A percentile compares a stretch with the other conserved stretches of the same genome.
phyloP scores from a whole-genome alignment of 2,797 vertebrate species.

The Scomberomorus guttatus region DNA sequence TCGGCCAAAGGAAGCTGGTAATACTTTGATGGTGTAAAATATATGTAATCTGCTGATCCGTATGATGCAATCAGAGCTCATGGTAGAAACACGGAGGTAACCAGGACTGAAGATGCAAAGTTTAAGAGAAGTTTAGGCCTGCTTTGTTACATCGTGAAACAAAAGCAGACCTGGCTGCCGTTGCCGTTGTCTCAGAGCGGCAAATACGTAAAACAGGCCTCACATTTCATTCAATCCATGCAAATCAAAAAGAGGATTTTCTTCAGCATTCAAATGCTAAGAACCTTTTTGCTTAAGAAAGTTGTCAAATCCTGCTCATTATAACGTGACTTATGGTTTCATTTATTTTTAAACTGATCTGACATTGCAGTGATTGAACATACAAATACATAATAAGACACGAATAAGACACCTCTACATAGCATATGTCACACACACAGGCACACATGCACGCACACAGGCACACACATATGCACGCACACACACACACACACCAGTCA shows the following conservation, averaged over 20 bases:
- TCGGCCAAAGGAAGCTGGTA: slow-evolving; percentile 63
- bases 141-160: slow-evolving; percentile 48
- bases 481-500: background rate
- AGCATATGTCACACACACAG: background rate
- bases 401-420: no score
- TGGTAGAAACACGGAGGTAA: slow-evolving; percentile 24
- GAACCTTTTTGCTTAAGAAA: slow-evolving; percentile 30
- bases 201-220: slow-evolving; percentile 6
- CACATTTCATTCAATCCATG: slow-evolving; percentile 36
- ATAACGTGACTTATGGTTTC: slow-evolving; percentile 11
- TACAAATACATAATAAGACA: background rate
- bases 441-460: background rate
- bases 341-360: background rate
- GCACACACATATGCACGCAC: slow-evolving; percentile 15
- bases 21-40: slow-evolving; percentile 79
- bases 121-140: slow-evolving; percentile 47
- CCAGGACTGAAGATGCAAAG: slow-evolving; percentile 37
- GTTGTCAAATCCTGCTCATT: slow-evolving; percentile 32
- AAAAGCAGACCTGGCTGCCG: slow-evolving; percentile 43
- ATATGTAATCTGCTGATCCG: slow-evolving; percentile 70
- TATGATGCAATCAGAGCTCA: slow-evolving; percentile 73
- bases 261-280: slow-evolving; percentile 38
- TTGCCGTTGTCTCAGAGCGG: slow-evolving; percentile 14
- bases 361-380: background rate
- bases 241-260: slow-evolving; percentile 60